Conservation (phyloP, 1,140 invertebrate species). For the Lasioglossum albipes region DNA sequence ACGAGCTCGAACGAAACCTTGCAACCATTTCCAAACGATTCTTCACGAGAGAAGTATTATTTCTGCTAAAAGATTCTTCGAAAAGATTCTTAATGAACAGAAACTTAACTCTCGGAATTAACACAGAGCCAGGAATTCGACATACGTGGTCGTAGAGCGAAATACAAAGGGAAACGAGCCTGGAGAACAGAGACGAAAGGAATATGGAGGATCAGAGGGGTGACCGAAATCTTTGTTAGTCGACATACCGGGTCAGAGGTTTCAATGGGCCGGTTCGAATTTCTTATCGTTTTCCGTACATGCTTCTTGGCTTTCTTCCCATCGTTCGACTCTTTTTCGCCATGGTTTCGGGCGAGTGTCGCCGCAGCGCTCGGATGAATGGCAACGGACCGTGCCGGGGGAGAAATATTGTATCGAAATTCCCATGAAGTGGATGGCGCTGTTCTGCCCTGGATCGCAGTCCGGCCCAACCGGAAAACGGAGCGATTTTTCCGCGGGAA, state of each 20-base stretch:
- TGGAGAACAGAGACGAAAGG: conserved; percentile 3
- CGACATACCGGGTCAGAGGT: conserved; percentile 73
- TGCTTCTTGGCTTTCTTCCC: conserved; percentile 65
- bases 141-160: no score
- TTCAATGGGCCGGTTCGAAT: conserved; percentile 72
- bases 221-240: conserved; percentile 35
- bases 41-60: no score
- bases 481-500: not conserved
- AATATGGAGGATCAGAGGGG: not conserved
- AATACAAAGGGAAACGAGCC: not conserved
- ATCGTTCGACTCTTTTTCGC: conserved; percentile 51
- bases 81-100: no score
- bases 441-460: no score
- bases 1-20: no score
- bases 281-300: conserved; percentile 68
- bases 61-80: no score
- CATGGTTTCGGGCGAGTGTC: conserved; percentile 52
- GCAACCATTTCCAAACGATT: no score
- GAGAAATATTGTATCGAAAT: not conserved
- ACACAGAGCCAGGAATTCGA: no score
- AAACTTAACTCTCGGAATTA: no score
- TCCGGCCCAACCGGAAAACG: not conserved
- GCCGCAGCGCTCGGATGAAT: not conserved
- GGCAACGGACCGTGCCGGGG: no score
- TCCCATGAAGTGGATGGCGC: not conserved